These are phyloP conservation scores for Haemorhous mexicanus DNA, from an alignment of 2,113 vertebrate genomes.

Conservation along the genomic window DNA sequence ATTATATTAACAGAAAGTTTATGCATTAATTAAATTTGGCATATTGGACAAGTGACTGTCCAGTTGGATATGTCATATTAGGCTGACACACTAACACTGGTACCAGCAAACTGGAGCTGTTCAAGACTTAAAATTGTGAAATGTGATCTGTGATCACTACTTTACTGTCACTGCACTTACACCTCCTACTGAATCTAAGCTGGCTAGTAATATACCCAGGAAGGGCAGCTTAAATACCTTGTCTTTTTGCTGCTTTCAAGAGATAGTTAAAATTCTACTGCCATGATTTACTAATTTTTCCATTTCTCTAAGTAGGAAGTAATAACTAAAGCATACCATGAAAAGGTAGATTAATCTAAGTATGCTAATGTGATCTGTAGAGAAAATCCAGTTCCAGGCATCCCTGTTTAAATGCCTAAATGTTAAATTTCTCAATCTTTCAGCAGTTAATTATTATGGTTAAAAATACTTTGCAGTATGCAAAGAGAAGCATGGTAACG, in stretches of 20 bases:
- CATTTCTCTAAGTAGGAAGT: not conserved
- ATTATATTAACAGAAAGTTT: not conserved
- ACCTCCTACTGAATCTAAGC: constrained; percentile 83
- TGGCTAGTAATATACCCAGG: constrained; percentile 87
- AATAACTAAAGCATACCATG: not conserved
- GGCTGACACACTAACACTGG: not conserved
- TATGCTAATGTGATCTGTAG: not conserved
- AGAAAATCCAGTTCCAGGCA: not conserved
- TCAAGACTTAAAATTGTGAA: not conserved
- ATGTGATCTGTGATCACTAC: not conserved
- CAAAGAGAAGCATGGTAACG: not conserved
- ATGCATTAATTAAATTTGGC: not conserved
- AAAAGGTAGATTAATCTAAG: not conserved
- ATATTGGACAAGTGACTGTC: not conserved
- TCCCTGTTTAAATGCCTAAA: not conserved
- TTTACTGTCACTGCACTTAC: constrained; percentile 39
- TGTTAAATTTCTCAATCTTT: not conserved
- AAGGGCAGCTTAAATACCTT: constrained; percentile 84
- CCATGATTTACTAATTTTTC: not conserved
- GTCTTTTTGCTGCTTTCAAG: constrained; percentile 83
- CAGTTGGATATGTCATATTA: not conserved
- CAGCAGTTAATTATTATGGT: not conserved
- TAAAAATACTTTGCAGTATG: not conserved
- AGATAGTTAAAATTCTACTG: constrained; percentile 69
- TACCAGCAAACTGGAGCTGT: not conserved